Conservation (phyloP, 1,140 invertebrate genomes). For the Pseudomyrmex concolor region DNA sequence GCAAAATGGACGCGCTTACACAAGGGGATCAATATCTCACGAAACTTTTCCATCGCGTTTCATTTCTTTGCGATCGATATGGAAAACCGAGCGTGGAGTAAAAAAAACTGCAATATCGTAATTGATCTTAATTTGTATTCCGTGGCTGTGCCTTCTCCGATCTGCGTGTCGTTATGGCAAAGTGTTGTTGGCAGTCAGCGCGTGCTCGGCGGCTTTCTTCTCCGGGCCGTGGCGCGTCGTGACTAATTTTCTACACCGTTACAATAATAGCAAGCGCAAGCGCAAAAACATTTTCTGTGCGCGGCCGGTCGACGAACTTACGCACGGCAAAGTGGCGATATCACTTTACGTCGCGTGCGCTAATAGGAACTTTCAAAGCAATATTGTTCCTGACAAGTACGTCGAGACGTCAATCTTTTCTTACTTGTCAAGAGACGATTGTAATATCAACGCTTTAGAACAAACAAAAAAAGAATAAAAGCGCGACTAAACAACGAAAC, state of each 20-base stretch:
- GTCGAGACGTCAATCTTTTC: constrained; percentile 4
- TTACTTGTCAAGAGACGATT: not conserved
- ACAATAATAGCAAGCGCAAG: constrained; percentile 56
- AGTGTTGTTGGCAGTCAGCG: not conserved
- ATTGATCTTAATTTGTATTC: constrained; percentile 37
- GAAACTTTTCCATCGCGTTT: not conserved
- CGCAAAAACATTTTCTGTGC: constrained; percentile 53
- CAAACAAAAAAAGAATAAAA: not conserved
- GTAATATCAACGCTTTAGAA: not conserved
- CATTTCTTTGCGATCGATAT: not conserved
- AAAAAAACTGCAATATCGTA: not conserved
- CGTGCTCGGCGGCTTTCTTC: constrained; percentile 43
- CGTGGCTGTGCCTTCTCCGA: not conserved
- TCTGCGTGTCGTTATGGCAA: not conserved
- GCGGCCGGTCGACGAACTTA: constrained; percentile 53
- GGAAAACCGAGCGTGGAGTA: not conserved
- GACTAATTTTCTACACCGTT: constrained; percentile 64
- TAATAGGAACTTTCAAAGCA: not conserved
- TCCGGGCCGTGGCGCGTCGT: constrained; percentile 40
- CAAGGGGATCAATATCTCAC: not conserved
- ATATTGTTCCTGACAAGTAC: not conserved
- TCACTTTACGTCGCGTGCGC: constrained; percentile 17
- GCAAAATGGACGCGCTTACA: not conserved
- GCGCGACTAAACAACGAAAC: not conserved
- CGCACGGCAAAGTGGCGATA: constrained; percentile 43